A percentile compares a stretch with the other conserved stretches of the same genome.
These are phyloP conservation scores for Lutjanus campechanus DNA, from an alignment of 2,797 vertebrate species.

Conservation along the genomic window DNA sequence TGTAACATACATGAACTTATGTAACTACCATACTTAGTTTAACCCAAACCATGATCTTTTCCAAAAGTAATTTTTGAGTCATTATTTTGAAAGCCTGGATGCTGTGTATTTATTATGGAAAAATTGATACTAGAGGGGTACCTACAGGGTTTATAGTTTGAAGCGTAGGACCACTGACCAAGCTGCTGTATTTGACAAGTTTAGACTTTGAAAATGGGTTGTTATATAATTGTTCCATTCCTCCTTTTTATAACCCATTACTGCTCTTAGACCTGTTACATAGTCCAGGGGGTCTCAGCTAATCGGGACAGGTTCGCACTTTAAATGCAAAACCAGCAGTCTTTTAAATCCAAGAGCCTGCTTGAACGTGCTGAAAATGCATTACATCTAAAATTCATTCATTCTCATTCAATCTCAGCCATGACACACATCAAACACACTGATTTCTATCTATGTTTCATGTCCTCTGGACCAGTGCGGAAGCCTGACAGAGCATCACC, in stretches of 20 bases:
- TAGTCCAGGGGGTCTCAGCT: constrained; percentile 2
- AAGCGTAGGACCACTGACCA: too few relatives aligned
- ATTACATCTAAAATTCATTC: constrained; percentile 10
- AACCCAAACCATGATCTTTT: too few relatives aligned
- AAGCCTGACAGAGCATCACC: neutral
- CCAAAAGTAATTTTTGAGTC: too few relatives aligned
- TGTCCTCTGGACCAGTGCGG: neutral
- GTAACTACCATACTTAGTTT: too few relatives aligned
- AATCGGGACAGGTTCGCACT: neutral
- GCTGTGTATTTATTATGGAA: too few relatives aligned
- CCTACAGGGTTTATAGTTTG: too few relatives aligned
- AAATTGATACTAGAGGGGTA: too few relatives aligned
- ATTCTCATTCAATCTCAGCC: neutral
- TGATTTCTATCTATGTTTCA: neutral
- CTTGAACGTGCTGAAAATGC: neutral
- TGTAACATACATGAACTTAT: too few relatives aligned
- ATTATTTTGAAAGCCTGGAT: too few relatives aligned
- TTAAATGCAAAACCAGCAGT: neutral
- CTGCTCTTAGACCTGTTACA: constrained; percentile 1
- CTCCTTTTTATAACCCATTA: neutral
- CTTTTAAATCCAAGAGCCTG: neutral
- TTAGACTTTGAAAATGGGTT: too few relatives aligned
- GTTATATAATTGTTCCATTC: neutral
- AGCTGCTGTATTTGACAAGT: too few relatives aligned
- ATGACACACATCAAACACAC: neutral